Base-by-base conservation (phyloP, 2,797 vertebrate genomes). In the Lophotriccus pileatus region DNA sequence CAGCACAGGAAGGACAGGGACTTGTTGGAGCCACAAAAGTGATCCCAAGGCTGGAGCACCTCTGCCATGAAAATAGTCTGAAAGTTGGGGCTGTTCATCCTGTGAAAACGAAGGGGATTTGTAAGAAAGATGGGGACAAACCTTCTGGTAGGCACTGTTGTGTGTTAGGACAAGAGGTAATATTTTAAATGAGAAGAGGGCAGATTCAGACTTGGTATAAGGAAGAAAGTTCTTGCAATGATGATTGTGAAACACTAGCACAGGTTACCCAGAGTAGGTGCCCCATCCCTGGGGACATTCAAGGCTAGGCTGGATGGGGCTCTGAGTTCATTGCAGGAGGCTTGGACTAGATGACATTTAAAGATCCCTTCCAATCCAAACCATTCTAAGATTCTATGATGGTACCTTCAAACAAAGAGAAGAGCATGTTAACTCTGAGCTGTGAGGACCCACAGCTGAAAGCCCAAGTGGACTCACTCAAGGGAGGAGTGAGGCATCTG, bases 11-110 rank as follows among this genome's bases (percentile, higher is more conserved):
- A 46, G 25, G 2, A 43, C 17, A 47, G 1, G 13, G 11, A 77
- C 2, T 30, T 73, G 11, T 4, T 64, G 13, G 30, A 60, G 8
- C 17, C 30, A 47, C 17, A 8, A 52, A 79, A 21, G 69, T 37
- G 4, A 30, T 62, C 18, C 7, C 12, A 8, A 8, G 2, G 7
- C 0, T 77, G 34, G 44, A 46, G 9, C 8, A 28, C 32, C 3
- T 73, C 16, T 36, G 9, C 21, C 47, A 7, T 69, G 49, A 78
- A 86, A 78, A 62, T 0, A 41, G 47, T 25, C 30, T 47, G 34
- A 62, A 24, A 21, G 44, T 13, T 41, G 21, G 17, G 3, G 14
- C 30, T 78, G 14, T 36, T 70, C 64, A 55, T 11, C 17, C 6
- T 70, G 36, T 63, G 41, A 78, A 77, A 55, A 24, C 14, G 21